These are phyloP conservation scores for Lontra canadensis DNA, from an alignment of 2,113 vertebrate species.

Conservation along the genomic window DNA sequence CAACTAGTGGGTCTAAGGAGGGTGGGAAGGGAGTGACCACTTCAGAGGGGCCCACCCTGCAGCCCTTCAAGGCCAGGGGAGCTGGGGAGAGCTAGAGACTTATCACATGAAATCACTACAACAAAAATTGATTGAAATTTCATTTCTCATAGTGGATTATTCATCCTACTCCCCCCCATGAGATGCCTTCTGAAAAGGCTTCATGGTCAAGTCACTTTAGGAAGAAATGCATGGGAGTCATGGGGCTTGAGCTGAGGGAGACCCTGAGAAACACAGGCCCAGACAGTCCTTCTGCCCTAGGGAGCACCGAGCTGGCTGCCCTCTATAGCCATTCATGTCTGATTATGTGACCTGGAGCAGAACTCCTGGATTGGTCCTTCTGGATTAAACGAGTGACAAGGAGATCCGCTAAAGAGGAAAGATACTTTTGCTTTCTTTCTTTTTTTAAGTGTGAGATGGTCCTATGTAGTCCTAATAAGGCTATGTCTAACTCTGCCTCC, in stretches of 20 bases:
- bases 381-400: neutral
- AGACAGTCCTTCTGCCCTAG: neutral
- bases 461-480: neutral
- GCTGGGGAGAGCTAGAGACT: neutral
- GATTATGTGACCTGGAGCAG: fast-evolving
- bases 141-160: neutral
- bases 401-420: neutral
- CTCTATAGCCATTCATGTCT: neutral
- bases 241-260: neutral
- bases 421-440: too few species aligned
- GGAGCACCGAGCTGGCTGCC: neutral
- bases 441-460: neutral
- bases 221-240: neutral
- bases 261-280: neutral
- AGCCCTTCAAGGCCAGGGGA: neutral
- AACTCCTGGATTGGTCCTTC: neutral
- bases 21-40: fast-evolving
- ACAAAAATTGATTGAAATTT: neutral
- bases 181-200: neutral
- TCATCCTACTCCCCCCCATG: neutral
- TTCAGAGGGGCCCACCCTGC: neutral
- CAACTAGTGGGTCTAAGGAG: neutral
- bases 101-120: neutral
- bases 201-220: neutral
- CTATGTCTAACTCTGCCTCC: neutral